Percentiles rank a stretch among this genome's conserved stretches.
Conservation (phyloP, 2,113 vertebrate genomes). For the Macrotis lagotis region DNA sequence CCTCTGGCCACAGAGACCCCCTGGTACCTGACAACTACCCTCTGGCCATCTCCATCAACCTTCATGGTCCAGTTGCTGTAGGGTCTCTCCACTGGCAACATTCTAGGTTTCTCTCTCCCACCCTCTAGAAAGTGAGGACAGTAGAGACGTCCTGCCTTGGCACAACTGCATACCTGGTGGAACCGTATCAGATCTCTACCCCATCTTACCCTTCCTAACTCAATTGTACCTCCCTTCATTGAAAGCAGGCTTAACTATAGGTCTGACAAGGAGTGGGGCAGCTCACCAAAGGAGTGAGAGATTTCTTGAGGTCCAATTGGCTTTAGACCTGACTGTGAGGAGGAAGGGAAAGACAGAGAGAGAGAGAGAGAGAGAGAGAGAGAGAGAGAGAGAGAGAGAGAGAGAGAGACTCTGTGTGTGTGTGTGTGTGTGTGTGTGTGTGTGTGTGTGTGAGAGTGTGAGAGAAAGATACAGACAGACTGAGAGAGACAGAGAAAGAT, state of each 20-base stretch:
- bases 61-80: neutral
- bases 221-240: neutral
- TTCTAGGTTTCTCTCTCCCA: too few species aligned
- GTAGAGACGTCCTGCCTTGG: neutral
- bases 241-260: neutral
- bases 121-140: neutral
- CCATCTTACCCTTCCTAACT: neutral
- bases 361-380: too few species aligned
- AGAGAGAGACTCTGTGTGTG: too few species aligned
- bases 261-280: neutral
- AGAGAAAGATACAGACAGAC: neutral
- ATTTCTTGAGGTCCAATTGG: neutral
- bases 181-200: neutral
- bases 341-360: neutral
- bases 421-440: too few species aligned
- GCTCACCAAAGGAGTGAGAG: neutral
- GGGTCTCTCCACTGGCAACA: neutral
- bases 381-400: too few species aligned
- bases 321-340: neutral
- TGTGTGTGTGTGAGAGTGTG: too few species aligned
- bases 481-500: too few species aligned
- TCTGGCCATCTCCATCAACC: neutral
- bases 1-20: neutral
- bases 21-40: neutral
- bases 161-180: neutral